These are phyloP conservation scores for Ammodytes dubius DNA, from an alignment of 2,113 vertebrate species.

Conservation along the genomic window DNA sequence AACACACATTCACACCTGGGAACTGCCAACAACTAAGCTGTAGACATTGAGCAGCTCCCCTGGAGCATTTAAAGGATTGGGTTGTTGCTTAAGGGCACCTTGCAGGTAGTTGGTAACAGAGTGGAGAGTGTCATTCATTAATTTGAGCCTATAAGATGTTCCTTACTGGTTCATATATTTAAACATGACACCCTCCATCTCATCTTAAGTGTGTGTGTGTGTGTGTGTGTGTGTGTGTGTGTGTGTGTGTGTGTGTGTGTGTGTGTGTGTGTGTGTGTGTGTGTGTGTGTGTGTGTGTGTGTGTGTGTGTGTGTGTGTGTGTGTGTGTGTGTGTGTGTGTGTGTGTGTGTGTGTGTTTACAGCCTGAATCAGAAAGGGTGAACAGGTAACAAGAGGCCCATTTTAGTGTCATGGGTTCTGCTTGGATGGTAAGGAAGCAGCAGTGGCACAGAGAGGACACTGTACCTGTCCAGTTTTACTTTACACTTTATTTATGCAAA, in stretches of 20 bases:
- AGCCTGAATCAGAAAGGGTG: neutral
- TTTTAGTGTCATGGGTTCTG: constrained; percentile 16
- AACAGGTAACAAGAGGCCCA: constrained; percentile 1
- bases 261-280: neutral
- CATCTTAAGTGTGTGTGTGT: neutral
- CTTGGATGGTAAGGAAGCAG: constrained; percentile 5
- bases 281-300: neutral
- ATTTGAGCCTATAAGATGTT: neutral
- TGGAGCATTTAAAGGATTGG: neutral
- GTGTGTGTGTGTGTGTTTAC: neutral
- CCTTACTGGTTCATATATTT: neutral
- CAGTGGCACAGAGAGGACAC: constrained; percentile 1
- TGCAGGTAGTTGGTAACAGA: neutral
- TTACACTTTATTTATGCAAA: neutral
- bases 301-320: neutral
- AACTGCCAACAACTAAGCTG: constrained; percentile 14
- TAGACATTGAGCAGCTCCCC: neutral
- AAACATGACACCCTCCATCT: neutral
- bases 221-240: neutral
- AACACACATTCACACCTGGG: neutral
- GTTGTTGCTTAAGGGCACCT: constrained; percentile 15
- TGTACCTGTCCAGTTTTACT: neutral
- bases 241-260: neutral
- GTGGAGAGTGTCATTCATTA: neutral
- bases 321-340: neutral